Conservation (phyloP, 2,113 vertebrate genomes). For the Notechis scutatus region DNA sequence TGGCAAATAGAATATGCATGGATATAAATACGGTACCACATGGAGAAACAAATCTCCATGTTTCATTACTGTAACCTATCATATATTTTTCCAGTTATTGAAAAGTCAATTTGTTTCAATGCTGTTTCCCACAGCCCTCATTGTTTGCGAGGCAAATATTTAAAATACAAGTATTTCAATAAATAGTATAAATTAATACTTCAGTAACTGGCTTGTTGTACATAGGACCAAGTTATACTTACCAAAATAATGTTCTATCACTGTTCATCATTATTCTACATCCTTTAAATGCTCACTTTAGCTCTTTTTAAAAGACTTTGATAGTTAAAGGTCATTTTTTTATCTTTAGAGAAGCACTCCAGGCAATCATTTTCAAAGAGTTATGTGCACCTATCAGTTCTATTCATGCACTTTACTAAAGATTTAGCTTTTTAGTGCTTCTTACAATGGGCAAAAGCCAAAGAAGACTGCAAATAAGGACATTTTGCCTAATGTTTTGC, state of each 20-base stretch:
- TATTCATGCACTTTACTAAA: slow-evolving; percentile 36
- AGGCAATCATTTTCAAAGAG: slow-evolving; percentile 51
- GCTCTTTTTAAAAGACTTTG: slow-evolving; percentile 48
- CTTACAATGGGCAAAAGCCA: slow-evolving; percentile 22
- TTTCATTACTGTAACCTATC: slow-evolving; percentile 11
- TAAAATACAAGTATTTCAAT: neutral
- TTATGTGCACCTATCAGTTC: slow-evolving; percentile 30
- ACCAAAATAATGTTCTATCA: slow-evolving; percentile 62
- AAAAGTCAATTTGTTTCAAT: slow-evolving; percentile 48
- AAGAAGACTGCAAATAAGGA: slow-evolving; percentile 8
- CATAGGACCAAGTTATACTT: slow-evolving; percentile 63
- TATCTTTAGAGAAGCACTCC: slow-evolving; percentile 49
- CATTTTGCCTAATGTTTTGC: neutral
- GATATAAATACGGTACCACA: neutral
- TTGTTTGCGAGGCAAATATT: slow-evolving; percentile 57
- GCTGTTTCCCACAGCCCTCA: slow-evolving; percentile 31
- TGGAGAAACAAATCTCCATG: neutral
- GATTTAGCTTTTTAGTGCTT: slow-evolving; percentile 21
- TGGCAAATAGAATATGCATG: neutral
- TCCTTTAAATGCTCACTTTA: slow-evolving; percentile 61
- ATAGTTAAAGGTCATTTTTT: slow-evolving; percentile 54
- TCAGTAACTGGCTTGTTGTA: slow-evolving; percentile 62
- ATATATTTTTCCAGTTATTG: slow-evolving; percentile 34
- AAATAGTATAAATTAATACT: slow-evolving; percentile 38
- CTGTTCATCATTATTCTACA: slow-evolving; percentile 64